phyloP scores from a whole-genome alignment of 1,140 invertebrate species.

The Macrosteles quadrilineatus region DNA sequence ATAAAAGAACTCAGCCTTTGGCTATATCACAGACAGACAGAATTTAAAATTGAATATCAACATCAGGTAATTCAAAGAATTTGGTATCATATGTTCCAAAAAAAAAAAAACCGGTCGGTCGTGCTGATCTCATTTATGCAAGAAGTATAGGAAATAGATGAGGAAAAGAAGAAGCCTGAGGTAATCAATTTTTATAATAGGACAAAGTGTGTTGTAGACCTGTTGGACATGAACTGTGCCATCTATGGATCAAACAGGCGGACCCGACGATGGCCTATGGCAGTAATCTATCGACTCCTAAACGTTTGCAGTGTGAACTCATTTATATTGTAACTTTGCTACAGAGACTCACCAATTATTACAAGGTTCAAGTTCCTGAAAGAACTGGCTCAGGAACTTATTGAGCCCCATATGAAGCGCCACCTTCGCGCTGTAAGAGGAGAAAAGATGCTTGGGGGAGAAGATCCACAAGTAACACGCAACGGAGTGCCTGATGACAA shows the following conservation, averaged over 20 bases:
- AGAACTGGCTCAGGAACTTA: slow-evolving; percentile 34
- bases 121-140: slow-evolving; percentile 47
- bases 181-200: slow-evolving; percentile 44
- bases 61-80: too few relatives aligned
- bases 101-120: slow-evolving; percentile 41
- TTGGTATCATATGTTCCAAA: slow-evolving; percentile 35
- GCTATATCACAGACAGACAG: too few relatives aligned
- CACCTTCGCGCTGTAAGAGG: slow-evolving; percentile 15
- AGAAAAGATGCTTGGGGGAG: neutral
- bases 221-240: slow-evolving; percentile 43
- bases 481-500: slow-evolving; percentile 1
- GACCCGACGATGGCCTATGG: slow-evolving; percentile 44
- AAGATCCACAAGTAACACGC: too few relatives aligned
- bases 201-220: slow-evolving; percentile 46
- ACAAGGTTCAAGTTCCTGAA: slow-evolving; percentile 39
- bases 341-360: slow-evolving; percentile 26
- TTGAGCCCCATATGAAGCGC: slow-evolving; percentile 41
- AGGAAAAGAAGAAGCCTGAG: slow-evolving; percentile 41
- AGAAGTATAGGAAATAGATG: slow-evolving; percentile 37
- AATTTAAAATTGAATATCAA: too few relatives aligned
- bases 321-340: slow-evolving; percentile 26
- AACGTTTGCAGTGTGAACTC: slow-evolving; percentile 40
- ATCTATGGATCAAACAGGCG: slow-evolving; percentile 37
- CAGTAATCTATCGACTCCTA: slow-evolving; percentile 43
- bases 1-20: too few relatives aligned